These are phyloP conservation scores for Rotaria sp. DNA, from an alignment of 2,888 invertebrate genomes.

Conservation along the genomic window DNA sequence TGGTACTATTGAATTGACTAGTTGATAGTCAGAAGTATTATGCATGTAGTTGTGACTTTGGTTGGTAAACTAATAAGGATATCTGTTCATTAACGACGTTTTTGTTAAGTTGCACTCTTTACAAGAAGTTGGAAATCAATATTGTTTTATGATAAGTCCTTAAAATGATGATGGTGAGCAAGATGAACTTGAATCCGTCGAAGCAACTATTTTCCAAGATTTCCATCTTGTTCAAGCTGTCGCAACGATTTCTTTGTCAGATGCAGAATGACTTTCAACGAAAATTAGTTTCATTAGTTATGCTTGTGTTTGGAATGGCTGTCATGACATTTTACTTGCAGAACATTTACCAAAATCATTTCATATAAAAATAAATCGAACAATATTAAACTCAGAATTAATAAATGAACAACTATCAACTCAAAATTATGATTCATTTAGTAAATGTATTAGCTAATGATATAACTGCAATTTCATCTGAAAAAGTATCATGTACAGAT, in stretches of 20 bases:
- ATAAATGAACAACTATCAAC: background rate
- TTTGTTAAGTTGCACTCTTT: background rate
- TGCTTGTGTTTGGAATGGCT: slow-evolving; percentile 2
- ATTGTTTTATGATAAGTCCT: background rate
- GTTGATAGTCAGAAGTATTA: background rate
- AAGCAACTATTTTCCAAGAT: background rate
- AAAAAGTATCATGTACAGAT: background rate
- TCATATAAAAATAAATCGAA: background rate
- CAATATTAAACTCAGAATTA: background rate
- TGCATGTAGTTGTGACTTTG: background rate
- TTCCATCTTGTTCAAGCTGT: background rate
- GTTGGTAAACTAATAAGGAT: background rate
- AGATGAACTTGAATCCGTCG: background rate
- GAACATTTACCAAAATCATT: background rate
- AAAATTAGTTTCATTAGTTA: background rate
- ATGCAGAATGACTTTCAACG: background rate
- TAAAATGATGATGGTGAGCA: background rate
- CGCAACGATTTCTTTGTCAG: background rate
- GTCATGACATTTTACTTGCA: background rate
- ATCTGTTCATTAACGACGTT: background rate
- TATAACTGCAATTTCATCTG: background rate
- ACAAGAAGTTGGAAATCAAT: background rate
- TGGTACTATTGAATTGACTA: background rate
- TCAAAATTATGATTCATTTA: background rate
- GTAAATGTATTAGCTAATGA: background rate